Base-by-base conservation (phyloP, 2,888 invertebrate species). In the Drosophila acutilabella region DNA sequence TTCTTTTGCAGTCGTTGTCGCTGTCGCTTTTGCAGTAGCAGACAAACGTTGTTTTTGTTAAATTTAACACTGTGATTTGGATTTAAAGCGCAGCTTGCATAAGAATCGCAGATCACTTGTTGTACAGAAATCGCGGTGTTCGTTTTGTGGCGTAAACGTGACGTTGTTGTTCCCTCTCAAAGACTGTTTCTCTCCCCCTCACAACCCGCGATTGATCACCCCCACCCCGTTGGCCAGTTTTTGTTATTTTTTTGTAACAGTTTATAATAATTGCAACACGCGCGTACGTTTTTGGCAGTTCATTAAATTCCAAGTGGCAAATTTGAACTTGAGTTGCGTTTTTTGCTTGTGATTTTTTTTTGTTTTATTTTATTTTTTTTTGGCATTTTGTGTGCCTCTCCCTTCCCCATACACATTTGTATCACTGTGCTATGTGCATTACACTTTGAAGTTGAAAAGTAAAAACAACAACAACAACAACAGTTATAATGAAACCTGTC, bases 41-140 rank as follows among this genome's bases (percentile, higher is more conserved):
- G 53, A 41, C 26, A 18, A 36, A 13, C n/a, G 48, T 54, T 64
- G 59, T 53, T 64, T n/a, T 59, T 64, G 18, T 56, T 54, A 10
- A 18, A 13, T 2, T 40, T 38, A 20, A n/a, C 30, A 14, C 23
- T 14, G 52, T 30, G 44, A 47, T 44, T 40, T 33, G 8, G 42
- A 8, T 47, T 50, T 45, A 80, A 89, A 83, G 76, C 74, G 69
- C 58, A 74, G 74, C 54, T 74, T 78, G 65, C 69, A 75, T 33
- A 50, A 47, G 56, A 56, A 57, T 64, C 53, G 41, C 50, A 61
- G 72, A 71, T 70, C 70, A 76, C 78, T 80, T 79, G 61, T 78
- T 69, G 78, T 71, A 48, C 36, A 71, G 61, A 61, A 69, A 67
- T 67, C 71, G 75, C 70, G 59, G 64, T 71, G 60, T 58, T 61